Percentiles rank a stretch among this genome's conserved stretches.
phyloP scores from a whole-genome alignment of 1,140 invertebrate genomes.

The Calliopsis andreniformis region DNA sequence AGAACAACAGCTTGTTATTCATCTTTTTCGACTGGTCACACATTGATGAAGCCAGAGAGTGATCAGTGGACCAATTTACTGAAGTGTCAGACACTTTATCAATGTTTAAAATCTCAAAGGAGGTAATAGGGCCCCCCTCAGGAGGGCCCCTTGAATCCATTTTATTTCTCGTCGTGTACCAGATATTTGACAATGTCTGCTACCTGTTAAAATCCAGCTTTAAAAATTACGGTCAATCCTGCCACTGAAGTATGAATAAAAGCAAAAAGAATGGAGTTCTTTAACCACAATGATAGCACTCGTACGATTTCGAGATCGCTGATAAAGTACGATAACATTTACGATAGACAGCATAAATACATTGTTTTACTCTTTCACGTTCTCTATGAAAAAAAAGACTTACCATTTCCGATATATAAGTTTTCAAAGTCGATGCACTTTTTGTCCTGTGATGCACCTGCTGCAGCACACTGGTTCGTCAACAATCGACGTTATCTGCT shows the following conservation, averaged over 20 bases:
- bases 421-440: conserved; percentile 58
- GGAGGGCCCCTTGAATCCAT: conserved; percentile 80
- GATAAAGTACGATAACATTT: not conserved
- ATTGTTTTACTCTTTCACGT: not conserved
- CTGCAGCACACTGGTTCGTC: conserved; percentile 59
- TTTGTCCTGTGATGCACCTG: conserved; percentile 49
- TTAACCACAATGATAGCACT: conserved; percentile 39
- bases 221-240: not conserved
- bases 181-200: conserved; percentile 30
- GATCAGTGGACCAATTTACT: conserved; percentile 68
- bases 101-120: conserved; percentile 71
- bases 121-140: conserved; percentile 78
- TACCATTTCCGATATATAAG: conserved; percentile 47
- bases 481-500: conserved; percentile 59
- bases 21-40: conserved; percentile 71
- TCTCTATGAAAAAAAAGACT: conserved; percentile 30
- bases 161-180: conserved; percentile 45
- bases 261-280: conserved; percentile 4
- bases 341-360: not conserved
- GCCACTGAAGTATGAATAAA: not conserved
- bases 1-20: conserved; percentile 75
- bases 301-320: conserved; percentile 14
- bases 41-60: conserved; percentile 59
- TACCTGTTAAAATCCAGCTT: conserved; percentile 43
- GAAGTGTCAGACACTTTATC: conserved; percentile 70